Evolutionary conservation across 2,113 vertebrate species (phyloP), one percentile per base, ranked within the genome.

Genomic region (Smithornis capensis): DNA sequence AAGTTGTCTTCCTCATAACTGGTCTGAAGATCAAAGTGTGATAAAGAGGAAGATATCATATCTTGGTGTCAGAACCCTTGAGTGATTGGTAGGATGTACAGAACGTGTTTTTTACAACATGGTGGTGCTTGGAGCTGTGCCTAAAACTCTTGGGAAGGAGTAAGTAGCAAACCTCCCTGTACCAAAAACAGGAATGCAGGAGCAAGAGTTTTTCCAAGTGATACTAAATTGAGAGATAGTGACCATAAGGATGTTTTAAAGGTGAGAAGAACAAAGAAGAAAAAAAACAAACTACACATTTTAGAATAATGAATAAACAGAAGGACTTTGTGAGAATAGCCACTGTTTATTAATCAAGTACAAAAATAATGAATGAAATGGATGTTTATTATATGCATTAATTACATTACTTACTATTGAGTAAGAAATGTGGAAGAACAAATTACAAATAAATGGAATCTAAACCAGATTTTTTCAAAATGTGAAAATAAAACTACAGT

Each of bases 401-500:
- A 25, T 76, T 62, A 27, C 24, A 62, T 89, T 83, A 65, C 42
- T 65, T 65, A 63, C 63, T 92, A 9, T 27, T 76, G 78, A 91
- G 33, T 74, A 81, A 55, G 76, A 78, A 86, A 89, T 69, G 19
- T 42, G 44, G 53, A 81, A 77, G 59, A 88, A 78, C 56, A 95
- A 81, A 86, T 93, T 92, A 64, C 80, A 92, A 90, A 87, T 74
- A 87, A 49, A 68, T 67, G n/a, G 49, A 81, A 90, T 75, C 23
- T 9, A 64, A 83, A 90, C 11, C n/a, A 49, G 40, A 45, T 69
- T 81, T 87, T 80, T 94, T 86, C 44, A 29, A 75, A 53, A 76
- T 53, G 53, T 78, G 80, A 87, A 84, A 93, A 94, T 76, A 93
- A 96, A 94, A 29, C 60, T 90, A 49, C 83, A 81, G 79, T 56